These are phyloP conservation scores for Prionailurus bengalensis DNA, from an alignment of 2,113 vertebrate genomes.

Conservation along the genomic window DNA sequence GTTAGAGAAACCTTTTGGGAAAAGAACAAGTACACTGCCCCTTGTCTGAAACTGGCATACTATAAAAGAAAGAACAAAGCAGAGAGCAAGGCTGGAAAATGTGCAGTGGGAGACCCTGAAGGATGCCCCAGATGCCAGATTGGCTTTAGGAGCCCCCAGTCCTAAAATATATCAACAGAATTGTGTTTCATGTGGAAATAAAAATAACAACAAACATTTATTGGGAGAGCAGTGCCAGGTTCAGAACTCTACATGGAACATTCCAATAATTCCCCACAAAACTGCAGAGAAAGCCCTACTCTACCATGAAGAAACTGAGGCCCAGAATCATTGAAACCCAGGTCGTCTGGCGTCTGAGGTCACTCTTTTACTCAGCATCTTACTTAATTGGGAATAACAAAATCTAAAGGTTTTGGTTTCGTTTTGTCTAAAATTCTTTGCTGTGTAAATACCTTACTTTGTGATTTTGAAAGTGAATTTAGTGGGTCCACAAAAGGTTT, in stretches of 20 bases:
- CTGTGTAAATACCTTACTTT: neutral
- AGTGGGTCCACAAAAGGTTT: neutral
- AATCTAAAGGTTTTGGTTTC: neutral
- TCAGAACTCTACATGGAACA: neutral
- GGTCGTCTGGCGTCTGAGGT: neutral
- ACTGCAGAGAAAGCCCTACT: neutral
- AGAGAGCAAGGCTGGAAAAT: neutral
- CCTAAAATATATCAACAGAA: neutral
- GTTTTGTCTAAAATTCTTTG: conserved; percentile 29
- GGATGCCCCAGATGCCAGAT: neutral
- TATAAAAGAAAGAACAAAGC: neutral
- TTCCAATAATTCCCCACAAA: neutral
- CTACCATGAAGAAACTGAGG: neutral
- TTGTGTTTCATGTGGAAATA: neutral
- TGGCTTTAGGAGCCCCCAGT: neutral
- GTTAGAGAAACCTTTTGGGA: neutral
- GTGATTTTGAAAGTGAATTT: neutral
- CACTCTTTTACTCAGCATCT: neutral
- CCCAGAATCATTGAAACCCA: neutral
- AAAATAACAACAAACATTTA: neutral
- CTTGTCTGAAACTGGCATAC: neutral
- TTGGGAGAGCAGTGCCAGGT: neutral
- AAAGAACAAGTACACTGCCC: neutral
- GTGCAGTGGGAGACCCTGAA: neutral
- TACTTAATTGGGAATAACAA: neutral